Conservation (phyloP, 2,113 vertebrate species). For the Sebastes fasciatus region DNA sequence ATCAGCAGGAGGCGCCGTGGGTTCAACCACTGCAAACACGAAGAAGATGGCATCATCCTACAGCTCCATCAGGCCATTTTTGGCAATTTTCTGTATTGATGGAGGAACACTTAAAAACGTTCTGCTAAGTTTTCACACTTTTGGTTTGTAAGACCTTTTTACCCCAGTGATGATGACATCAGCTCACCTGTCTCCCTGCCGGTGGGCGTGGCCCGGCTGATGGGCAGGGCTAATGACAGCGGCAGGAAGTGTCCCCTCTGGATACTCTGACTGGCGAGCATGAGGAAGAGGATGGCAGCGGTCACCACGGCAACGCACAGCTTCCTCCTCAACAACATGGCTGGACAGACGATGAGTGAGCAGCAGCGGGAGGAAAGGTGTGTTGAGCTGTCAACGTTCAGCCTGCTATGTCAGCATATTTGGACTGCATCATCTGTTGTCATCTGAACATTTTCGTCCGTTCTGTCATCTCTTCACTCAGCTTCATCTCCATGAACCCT, state of each 20-base stretch:
- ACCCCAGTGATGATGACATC: too few species aligned
- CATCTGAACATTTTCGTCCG: slow-evolving; percentile 15
- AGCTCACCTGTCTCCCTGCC: slow-evolving; percentile 39
- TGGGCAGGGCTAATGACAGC: slow-evolving; percentile 2
- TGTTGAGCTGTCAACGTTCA: slow-evolving; percentile 13
- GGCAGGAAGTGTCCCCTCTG: slow-evolving; percentile 58
- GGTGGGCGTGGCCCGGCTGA: slow-evolving; percentile 15
- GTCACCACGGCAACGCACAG: slow-evolving; percentile 62
- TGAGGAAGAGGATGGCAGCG: slow-evolving; percentile 76
- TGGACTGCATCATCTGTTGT: slow-evolving; percentile 24
- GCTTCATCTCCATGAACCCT: slow-evolving; percentile 23
- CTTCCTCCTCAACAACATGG: slow-evolving; percentile 81
- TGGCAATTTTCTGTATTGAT: too few species aligned
- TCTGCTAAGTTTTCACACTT: background rate
- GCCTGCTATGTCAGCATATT: slow-evolving; percentile 33
- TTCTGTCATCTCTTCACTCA: background rate
- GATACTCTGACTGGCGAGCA: slow-evolving; percentile 78
- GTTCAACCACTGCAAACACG: slow-evolving; percentile 35
- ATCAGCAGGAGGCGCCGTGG: slow-evolving; percentile 1
- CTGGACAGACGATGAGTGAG: slow-evolving; percentile 1
- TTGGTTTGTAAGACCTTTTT: background rate
- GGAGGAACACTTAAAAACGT: too few species aligned
- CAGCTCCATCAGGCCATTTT: too few species aligned
- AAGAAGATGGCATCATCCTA: too few species aligned
- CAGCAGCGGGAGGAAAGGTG: background rate